A percentile compares a stretch with the other conserved stretches of the same genome.
These are phyloP conservation scores for Tapirus indicus DNA, from an alignment of 2,797 vertebrate species.

Conservation along the genomic window DNA sequence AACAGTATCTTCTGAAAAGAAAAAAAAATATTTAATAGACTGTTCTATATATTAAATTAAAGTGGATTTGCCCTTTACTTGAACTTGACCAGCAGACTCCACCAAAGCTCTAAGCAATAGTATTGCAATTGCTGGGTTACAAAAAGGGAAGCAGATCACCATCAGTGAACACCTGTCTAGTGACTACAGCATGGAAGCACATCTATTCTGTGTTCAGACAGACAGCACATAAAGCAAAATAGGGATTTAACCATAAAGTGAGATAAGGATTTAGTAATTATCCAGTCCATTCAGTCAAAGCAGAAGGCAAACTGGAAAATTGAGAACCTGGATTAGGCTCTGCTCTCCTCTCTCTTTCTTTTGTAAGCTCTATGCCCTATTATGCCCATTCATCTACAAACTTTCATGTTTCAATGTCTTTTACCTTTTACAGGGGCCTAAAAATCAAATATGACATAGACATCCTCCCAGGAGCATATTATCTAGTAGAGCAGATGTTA, in stretches of 20 bases:
- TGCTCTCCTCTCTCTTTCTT: neutral
- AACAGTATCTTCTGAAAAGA: conserved; percentile 62
- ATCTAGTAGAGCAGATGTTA: neutral
- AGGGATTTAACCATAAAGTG: conserved; percentile 3
- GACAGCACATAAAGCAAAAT: conserved; percentile 41
- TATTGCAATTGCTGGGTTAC: neutral
- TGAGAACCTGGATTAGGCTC: neutral
- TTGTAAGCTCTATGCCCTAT: neutral
- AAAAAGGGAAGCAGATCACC: neutral
- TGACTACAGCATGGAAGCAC: neutral
- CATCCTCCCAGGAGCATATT: neutral
- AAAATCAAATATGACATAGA: conserved; percentile 26
- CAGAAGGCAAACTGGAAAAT: neutral
- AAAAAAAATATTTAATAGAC: conserved; percentile 65
- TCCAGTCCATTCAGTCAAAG: neutral
- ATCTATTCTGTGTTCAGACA: neutral
- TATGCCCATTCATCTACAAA: neutral
- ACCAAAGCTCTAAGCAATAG: conserved; percentile 29
- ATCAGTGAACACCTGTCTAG: neutral
- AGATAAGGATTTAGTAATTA: conserved; percentile 38
- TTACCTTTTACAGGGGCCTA: neutral
- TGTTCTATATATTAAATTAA: conserved; percentile 49
- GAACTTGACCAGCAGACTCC: conserved; percentile 64
- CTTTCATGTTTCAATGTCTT: neutral
- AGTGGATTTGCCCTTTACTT: conserved; percentile 71